Conservation (phyloP, 2,797 vertebrate species). For the Alcedo atthis region DNA sequence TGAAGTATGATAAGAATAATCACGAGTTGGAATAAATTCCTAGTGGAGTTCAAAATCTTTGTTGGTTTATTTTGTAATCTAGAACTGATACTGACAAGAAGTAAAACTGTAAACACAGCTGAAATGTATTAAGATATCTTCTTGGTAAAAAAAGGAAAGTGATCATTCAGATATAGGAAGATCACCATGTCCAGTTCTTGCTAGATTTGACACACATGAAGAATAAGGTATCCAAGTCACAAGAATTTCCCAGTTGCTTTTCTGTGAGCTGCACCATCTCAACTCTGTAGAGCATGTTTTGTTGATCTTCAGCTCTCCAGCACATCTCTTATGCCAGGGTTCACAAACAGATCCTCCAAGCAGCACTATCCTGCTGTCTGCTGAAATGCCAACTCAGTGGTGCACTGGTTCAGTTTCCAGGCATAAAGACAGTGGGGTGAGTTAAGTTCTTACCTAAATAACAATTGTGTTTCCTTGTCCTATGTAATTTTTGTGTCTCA, state of each 20-base stretch:
- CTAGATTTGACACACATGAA: background rate
- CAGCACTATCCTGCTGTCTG: background rate
- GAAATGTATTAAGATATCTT: slow-evolving; percentile 8
- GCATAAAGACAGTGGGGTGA: background rate
- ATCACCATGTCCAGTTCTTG: background rate
- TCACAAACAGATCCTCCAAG: background rate
- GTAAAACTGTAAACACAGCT: background rate
- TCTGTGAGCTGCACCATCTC: background rate
- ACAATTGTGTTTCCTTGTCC: background rate
- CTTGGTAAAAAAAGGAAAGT: background rate
- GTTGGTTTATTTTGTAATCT: background rate
- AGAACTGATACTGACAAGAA: background rate
- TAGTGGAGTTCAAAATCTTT: background rate
- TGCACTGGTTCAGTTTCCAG: background rate
- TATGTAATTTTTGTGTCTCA: background rate
- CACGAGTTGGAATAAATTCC: background rate
- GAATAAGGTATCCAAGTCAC: background rate
- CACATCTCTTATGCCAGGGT: background rate
- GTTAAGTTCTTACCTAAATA: background rate
- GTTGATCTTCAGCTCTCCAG: background rate
- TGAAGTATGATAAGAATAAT: background rate
- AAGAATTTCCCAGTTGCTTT: background rate
- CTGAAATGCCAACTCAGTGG: background rate
- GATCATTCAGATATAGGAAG: background rate
- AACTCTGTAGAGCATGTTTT: background rate